A percentile compares a stretch with the other conserved stretches of the same genome.
These are phyloP conservation scores for Zaprionus capensis DNA, from an alignment of 1,140 invertebrate species.

Conservation along the genomic window DNA sequence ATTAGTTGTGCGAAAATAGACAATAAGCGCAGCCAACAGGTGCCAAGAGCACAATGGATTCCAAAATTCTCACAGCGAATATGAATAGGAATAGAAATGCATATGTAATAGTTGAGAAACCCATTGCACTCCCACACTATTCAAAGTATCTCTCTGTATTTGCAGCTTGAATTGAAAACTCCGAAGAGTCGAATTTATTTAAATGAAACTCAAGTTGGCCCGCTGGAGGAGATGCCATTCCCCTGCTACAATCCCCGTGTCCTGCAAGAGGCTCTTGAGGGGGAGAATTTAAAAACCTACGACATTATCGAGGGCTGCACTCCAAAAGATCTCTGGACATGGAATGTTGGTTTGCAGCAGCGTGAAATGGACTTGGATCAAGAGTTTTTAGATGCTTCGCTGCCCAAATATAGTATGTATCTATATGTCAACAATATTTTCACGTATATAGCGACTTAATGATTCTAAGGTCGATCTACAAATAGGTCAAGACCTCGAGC, in stretches of 20 bases:
- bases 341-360: constrained; percentile 68
- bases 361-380: constrained; percentile 67
- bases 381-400: constrained; percentile 57
- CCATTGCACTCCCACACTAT: neutral
- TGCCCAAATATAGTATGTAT: constrained; percentile 71
- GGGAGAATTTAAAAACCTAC: constrained; percentile 63
- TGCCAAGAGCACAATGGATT: neutral
- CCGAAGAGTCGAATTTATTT: constrained; percentile 78
- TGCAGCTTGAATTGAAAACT: constrained; percentile 72
- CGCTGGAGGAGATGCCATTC: constrained; percentile 68
- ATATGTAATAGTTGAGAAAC: neutral
- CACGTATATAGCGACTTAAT: constrained; percentile 5
- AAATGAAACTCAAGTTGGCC: constrained; percentile 73
- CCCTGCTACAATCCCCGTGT: constrained; percentile 71
- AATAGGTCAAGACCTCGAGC: constrained; percentile 63
- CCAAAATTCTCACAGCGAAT: neutral
- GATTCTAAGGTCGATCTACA: constrained; percentile 24
- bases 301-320: constrained; percentile 73
- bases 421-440: too few relatives aligned
- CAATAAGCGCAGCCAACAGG: constrained; percentile 2
- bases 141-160: neutral
- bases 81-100: neutral
- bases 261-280: constrained; percentile 69
- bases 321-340: constrained; percentile 74
- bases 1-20: neutral